Conservation (phyloP, 2,113 vertebrate genomes). For the Lutjanus erythropterus region DNA sequence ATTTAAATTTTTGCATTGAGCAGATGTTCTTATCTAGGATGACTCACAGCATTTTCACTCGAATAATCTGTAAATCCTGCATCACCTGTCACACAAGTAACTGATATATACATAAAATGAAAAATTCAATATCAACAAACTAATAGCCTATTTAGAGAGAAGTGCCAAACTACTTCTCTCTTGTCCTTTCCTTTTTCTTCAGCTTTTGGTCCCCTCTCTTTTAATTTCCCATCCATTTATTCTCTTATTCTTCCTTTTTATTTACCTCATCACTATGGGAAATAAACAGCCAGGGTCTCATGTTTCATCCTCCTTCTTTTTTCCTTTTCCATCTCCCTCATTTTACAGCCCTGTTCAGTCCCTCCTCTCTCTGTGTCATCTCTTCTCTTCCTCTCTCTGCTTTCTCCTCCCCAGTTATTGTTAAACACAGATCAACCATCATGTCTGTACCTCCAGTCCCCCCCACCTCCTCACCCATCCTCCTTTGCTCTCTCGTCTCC, state of each 20-base stretch:
- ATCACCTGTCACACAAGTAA: constrained; percentile 22
- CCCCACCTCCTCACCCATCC: constrained; percentile 39
- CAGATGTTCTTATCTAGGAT: constrained; percentile 50
- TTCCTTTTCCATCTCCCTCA: background rate
- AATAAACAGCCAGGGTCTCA: background rate
- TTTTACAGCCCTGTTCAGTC: background rate
- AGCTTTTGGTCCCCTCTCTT: background rate
- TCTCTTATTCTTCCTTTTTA: background rate
- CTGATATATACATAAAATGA: background rate
- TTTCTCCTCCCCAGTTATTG: constrained; percentile 46
- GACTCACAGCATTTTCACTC: no score
- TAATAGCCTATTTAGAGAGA: background rate
- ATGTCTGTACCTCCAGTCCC: constrained; percentile 8
- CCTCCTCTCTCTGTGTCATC: constrained; percentile 29
- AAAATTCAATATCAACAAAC: background rate
- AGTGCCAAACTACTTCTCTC: background rate
- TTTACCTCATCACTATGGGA: background rate
- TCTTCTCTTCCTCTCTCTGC: constrained; percentile 31
- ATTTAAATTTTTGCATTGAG: constrained; percentile 53
- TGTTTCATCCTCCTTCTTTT: background rate
- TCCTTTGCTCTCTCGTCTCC: constrained; percentile 26
- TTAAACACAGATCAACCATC: constrained; percentile 50
- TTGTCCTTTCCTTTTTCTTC: background rate
- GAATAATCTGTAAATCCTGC: constrained; percentile 29
- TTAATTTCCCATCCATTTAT: background rate